A percentile compares a stretch with the other conserved stretches of the same genome.
Evolutionary conservation across 2,113 vertebrate genomes (phyloP).

Genomic region (Hyperopisus bebe): DNA sequence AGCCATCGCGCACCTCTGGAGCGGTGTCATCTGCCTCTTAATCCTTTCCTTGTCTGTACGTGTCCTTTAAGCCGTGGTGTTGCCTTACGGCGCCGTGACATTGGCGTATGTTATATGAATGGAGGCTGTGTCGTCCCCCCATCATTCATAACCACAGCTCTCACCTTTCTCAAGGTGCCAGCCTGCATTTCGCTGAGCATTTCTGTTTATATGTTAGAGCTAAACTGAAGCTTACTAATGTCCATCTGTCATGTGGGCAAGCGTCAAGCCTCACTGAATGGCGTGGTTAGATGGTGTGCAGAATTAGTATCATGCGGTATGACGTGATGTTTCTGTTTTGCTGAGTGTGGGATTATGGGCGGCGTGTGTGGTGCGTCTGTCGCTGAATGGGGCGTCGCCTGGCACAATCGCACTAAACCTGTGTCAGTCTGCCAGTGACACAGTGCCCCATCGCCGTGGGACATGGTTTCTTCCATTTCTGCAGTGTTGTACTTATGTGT

Average conservation of each 20-base stretch:
- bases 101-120: background rate
- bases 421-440: background rate
- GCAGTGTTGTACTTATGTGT: background rate
- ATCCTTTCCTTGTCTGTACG: background rate
- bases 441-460: background rate
- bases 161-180: background rate
- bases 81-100: background rate
- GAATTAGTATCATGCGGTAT: background rate
- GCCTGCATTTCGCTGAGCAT: background rate
- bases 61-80: background rate
- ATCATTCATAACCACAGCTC: background rate
- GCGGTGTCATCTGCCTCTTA: background rate
- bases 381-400: background rate
- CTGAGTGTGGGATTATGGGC: background rate
- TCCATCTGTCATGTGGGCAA: background rate
- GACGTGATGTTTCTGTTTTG: background rate
- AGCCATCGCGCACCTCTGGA: background rate
- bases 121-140: background rate
- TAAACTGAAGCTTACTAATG: background rate
- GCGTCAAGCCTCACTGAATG: background rate
- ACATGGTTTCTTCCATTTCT: background rate
- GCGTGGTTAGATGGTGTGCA: background rate
- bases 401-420: background rate
- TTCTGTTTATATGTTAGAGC: background rate
- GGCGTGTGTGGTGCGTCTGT: background rate